Evolutionary conservation across 2,113 vertebrate genomes (phyloP).

Genomic region (Chionomys nivalis): DNA sequence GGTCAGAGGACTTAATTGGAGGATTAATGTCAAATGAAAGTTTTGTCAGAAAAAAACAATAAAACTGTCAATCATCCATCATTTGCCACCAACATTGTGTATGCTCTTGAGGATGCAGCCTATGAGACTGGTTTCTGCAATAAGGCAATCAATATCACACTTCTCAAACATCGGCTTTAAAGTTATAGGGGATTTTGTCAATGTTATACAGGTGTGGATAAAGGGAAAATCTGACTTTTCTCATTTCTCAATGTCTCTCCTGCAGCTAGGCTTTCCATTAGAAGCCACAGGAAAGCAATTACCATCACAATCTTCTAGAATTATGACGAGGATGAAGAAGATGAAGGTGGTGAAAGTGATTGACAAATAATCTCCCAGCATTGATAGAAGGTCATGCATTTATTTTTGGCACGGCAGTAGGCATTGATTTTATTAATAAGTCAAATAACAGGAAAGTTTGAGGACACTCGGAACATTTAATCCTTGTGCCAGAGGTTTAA

Average conservation of each 20-base stretch:
- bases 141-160: slow-evolving; percentile 27
- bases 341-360: not conserved
- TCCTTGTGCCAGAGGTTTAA: slow-evolving; percentile 14
- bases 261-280: slow-evolving; percentile 10
- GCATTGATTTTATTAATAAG: slow-evolving; percentile 60
- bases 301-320: not conserved
- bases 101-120: not conserved
- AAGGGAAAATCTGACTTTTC: not conserved
- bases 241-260: not conserved
- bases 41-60: slow-evolving; percentile 18
- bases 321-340: not conserved
- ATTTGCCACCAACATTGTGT: accelerated
- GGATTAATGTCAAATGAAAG: slow-evolving; percentile 69
- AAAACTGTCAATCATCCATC: not conserved
- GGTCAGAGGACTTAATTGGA: slow-evolving; percentile 45
- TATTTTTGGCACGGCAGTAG: not conserved
- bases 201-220: not conserved
- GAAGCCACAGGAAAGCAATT: not conserved
- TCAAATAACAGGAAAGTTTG: slow-evolving; percentile 66
- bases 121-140: slow-evolving; percentile 13
- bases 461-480: slow-evolving; percentile 18
- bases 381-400: too few species aligned
- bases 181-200: not conserved
- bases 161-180: not conserved
- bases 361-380: not conserved